Evolutionary conservation across 2,888 invertebrate genomes (phyloP).

Genomic region (Dasysyrphus tricinctus): DNA sequence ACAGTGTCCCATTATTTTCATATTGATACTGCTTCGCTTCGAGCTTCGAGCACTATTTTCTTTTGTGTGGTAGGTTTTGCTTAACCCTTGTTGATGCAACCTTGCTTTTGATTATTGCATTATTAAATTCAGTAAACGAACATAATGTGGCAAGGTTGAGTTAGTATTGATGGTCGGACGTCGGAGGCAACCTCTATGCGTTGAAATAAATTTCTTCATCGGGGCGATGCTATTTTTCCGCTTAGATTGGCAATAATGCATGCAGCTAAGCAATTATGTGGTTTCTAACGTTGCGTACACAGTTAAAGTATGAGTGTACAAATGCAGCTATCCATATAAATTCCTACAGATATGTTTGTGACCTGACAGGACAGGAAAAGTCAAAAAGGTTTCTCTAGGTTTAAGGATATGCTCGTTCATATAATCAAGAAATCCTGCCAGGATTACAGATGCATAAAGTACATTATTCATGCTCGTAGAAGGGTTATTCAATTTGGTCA

Average conservation of each 20-base stretch:
- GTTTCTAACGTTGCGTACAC: slow-evolving; percentile 11
- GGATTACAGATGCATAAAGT: no score
- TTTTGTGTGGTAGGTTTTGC: slow-evolving; percentile 15
- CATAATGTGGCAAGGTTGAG: slow-evolving; percentile 19
- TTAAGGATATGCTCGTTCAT: no score
- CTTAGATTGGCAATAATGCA: slow-evolving; percentile 53
- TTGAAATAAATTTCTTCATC: slow-evolving; percentile 13
- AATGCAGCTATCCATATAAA: no score
- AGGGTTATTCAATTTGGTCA: no score
- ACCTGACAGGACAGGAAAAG: no score
- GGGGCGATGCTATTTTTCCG: slow-evolving; percentile 32
- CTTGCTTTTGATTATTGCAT: slow-evolving; percentile 51
- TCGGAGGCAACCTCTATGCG: not conserved
- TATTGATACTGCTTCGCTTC: not conserved
- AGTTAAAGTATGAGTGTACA: no score
- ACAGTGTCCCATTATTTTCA: not conserved
- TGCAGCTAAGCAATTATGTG: slow-evolving; percentile 25
- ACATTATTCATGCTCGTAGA: no score
- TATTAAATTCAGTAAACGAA: slow-evolving; percentile 45
- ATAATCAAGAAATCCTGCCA: no score
- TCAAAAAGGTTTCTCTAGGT: no score
- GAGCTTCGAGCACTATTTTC: slow-evolving; percentile 1
- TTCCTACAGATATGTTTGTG: no score
- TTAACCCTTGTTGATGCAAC: slow-evolving; percentile 31
- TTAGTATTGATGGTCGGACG: not conserved